Base-by-base conservation (phyloP, 2,797 vertebrate genomes). In the Rhinoraja longicauda region DNA sequence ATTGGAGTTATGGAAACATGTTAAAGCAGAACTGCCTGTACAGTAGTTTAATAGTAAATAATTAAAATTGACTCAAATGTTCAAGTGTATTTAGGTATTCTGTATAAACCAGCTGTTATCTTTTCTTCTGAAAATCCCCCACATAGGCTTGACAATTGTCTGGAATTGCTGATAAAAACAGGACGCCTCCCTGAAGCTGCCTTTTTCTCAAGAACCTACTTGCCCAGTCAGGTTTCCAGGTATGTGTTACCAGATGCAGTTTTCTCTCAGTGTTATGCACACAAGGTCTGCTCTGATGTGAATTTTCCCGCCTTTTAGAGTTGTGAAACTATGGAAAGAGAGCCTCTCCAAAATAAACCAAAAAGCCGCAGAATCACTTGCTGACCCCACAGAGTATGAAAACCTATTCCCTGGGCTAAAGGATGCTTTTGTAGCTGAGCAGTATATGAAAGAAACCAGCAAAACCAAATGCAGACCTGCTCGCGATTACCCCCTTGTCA, bases 181-280 rank as follows among this genome's bases (percentile, higher is more conserved):
- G 98, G 99, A 93, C 96, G 99, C 88, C 96, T 99, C 90, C 99
- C 99, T 24, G 99, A 99, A 95, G 99, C 99, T 32, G 99, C 99
- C 67, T 99, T 99, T 94, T 95, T 99, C 93, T 98, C 99, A 93
- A 97, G 99, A 93, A 99, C 99, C 0, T 99, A 99, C 94, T 96
- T 99, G 93, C 99, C 99, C 81, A 99, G 98, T 94, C 98, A 99
- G 94, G 99, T 99, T 93, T 99, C 99, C 93, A 98, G 98, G 97
- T 98, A 96, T 32, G 75, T 32, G 45, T 67, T 19, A 6, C 1
- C 29, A 59, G 32, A 2, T 76, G 45, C 12, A 93, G 21, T 70
- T 93, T 36, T 64, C 21, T 24, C 21, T 53, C 12, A 62, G 10
- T 81, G 79, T 39, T 64, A 29, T 26, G 29, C 29, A 36, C 4